phyloP scores from a whole-genome alignment of 2,888 invertebrate genomes.

The Cryptus armator region DNA sequence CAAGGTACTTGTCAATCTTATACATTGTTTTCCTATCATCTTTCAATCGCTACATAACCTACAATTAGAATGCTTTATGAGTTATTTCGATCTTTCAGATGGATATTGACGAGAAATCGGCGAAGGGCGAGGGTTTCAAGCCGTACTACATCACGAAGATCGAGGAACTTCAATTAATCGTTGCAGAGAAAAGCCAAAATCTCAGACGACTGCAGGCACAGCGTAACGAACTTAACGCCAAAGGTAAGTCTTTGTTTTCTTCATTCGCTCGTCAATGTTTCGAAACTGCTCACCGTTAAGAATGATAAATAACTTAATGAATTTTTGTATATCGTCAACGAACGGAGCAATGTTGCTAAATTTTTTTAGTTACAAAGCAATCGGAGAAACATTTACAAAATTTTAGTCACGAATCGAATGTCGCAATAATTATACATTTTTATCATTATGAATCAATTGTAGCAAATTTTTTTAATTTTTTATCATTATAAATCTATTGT shows the following conservation, averaged over 20 bases:
- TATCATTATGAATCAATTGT: too few species aligned
- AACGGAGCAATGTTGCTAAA: too few species aligned
- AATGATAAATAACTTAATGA: not conserved
- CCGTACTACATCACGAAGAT: slow-evolving; percentile 99
- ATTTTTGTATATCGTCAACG: not conserved
- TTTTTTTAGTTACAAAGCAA: too few species aligned
- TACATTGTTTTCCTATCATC: not conserved
- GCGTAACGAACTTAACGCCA: slow-evolving; percentile 99
- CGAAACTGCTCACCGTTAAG: not conserved
- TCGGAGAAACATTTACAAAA: too few species aligned
- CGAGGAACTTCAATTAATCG: slow-evolving; percentile 97
- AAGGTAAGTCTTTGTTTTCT: slow-evolving; percentile 88
- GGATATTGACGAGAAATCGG: slow-evolving; percentile 89
- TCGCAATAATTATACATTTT: too few species aligned
- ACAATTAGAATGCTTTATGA: slow-evolving; percentile 18
- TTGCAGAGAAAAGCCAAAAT: slow-evolving; percentile 99
- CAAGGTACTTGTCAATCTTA: slow-evolving; percentile 75
- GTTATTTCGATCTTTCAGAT: slow-evolving; percentile 86
- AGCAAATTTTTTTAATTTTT: too few species aligned
- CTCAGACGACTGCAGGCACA: slow-evolving; percentile 98
- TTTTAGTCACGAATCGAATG: too few species aligned
- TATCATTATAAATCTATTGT: too few species aligned
- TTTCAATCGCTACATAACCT: not conserved
- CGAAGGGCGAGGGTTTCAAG: slow-evolving; percentile 95
- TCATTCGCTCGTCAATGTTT: slow-evolving; percentile 9